Percentiles rank a stretch among this genome's conserved stretches.
Evolutionary conservation across 2,888 invertebrate species (phyloP).

Genomic region (Notodonta ziczac): DNA sequence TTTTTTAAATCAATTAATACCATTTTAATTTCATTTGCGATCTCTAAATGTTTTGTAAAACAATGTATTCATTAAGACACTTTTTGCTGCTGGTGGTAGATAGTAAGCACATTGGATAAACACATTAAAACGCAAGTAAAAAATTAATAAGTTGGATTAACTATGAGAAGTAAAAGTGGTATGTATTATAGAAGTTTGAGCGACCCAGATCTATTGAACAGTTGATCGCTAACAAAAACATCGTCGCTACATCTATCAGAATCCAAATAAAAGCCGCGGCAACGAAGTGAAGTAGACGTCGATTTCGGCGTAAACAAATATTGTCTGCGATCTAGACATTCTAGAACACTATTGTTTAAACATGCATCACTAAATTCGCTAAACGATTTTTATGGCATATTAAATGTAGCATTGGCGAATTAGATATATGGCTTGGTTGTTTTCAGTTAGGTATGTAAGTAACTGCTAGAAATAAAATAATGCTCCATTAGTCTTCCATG

Average conservation of each 20-base stretch:
- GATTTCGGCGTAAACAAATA: constrained; percentile 16
- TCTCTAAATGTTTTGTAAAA: neutral
- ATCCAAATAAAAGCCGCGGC: constrained; percentile 69
- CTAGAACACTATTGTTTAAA: too few relatives aligned
- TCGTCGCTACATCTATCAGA: constrained; percentile 44
- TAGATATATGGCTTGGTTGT: too few relatives aligned
- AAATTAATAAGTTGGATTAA: constrained; percentile 45
- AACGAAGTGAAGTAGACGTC: constrained; percentile 55
- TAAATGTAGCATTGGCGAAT: too few relatives aligned
- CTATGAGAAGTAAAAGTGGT: constrained; percentile 76
- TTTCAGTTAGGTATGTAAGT: too few relatives aligned
- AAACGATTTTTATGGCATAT: too few relatives aligned
- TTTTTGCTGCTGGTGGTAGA: neutral
- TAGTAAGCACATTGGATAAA: neutral
- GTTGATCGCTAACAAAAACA: constrained; percentile 66
- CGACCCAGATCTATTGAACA: constrained; percentile 73
- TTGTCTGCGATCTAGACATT: neutral
- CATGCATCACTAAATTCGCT: too few relatives aligned
- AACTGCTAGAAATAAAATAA: too few relatives aligned
- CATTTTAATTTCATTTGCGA: neutral
- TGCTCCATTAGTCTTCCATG: too few relatives aligned
- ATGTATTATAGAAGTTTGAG: constrained; percentile 66
- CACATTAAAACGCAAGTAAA: constrained; percentile 14
- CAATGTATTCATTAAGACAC: neutral
- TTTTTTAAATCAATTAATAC: neutral